Evolutionary conservation across 2,113 vertebrate species (phyloP).

Genomic region (Neopipo cinnamomea): DNA sequence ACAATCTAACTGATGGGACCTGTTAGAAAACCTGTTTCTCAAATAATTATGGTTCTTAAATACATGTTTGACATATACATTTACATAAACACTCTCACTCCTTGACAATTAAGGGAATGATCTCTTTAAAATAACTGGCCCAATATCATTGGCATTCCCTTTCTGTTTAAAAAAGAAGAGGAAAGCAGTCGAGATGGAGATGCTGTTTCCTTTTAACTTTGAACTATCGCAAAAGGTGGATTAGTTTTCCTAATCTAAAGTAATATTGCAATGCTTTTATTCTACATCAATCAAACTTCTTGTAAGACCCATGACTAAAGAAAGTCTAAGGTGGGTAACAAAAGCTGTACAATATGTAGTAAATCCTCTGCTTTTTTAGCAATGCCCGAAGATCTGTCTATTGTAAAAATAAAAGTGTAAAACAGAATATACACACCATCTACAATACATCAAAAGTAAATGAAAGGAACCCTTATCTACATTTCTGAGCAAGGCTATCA

Average conservation of each 20-base stretch:
- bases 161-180: background rate
- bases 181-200: background rate
- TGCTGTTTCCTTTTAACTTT: background rate
- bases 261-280: constrained; percentile 4
- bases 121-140: background rate
- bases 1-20: background rate
- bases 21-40: background rate
- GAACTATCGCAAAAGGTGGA: background rate
- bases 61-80: background rate
- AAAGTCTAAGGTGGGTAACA: background rate
- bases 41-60: background rate
- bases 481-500: constrained; percentile 6
- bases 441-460: constrained; percentile 1
- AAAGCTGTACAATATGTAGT: background rate
- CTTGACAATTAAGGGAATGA: background rate
- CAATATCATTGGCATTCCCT: background rate
- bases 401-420: background rate
- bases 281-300: constrained; percentile 4
- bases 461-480: background rate
- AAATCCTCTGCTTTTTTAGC: constrained; percentile 27
- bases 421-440: background rate
- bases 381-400: background rate
- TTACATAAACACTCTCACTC: background rate
- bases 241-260: constrained; percentile 37
- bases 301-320: background rate